These are phyloP conservation scores for Chascanopsetta lugubris DNA, from an alignment of 2,113 vertebrate genomes.

Conservation along the genomic window DNA sequence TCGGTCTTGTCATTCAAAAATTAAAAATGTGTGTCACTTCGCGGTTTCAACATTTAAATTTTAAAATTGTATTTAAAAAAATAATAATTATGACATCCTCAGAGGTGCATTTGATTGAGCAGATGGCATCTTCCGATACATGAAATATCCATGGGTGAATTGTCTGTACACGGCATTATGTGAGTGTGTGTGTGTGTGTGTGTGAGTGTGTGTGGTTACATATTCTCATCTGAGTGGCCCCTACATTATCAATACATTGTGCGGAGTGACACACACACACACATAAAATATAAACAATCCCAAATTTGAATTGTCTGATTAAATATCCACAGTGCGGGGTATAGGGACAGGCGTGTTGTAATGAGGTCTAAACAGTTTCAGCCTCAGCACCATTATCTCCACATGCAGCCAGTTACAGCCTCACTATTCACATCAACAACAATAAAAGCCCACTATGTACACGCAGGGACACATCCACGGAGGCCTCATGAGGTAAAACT, in stretches of 20 bases:
- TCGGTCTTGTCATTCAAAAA: conserved; percentile 10
- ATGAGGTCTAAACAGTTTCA: conserved; percentile 25
- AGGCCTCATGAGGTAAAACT: conserved; percentile 13
- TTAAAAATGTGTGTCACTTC: conserved; percentile 17
- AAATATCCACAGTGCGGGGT: background rate
- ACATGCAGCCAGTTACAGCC: conserved; percentile 51
- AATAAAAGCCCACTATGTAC: conserved; percentile 57
- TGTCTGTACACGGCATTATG: background rate
- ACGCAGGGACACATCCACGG: conserved; percentile 41
- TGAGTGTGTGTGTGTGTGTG: background rate
- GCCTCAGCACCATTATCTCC: conserved; percentile 42
- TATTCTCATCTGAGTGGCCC: conserved; percentile 6
- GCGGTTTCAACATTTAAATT: too few relatives aligned
- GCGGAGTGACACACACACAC: background rate
- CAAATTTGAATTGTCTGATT: background rate
- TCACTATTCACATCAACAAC: too few relatives aligned
- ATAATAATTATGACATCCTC: background rate
- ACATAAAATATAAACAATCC: background rate
- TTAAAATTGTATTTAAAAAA: background rate
- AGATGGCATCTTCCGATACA: conserved; percentile 12
- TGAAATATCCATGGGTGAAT: conserved; percentile 10
- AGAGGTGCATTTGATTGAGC: conserved; percentile 10
- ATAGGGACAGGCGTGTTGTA: background rate
- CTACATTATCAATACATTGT: background rate
- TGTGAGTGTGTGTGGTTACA: background rate